phyloP scores from a whole-genome alignment of 2,797 vertebrate genomes.

The Vipera ursinii region DNA sequence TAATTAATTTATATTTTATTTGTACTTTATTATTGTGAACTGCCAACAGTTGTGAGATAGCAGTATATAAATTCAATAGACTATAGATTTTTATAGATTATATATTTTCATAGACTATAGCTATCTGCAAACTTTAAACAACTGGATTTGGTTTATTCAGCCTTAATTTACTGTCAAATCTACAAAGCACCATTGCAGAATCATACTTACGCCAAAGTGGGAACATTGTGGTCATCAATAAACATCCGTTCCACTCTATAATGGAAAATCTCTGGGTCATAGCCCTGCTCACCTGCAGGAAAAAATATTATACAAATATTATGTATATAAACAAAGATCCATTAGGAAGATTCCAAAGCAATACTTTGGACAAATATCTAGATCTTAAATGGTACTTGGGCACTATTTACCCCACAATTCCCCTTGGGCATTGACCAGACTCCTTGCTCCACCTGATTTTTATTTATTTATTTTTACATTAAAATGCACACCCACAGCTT shows the following conservation, averaged over 20 bases:
- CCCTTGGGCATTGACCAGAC: background rate
- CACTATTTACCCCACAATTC: background rate
- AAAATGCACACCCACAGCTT: background rate
- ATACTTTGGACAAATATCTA: background rate
- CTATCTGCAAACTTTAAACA: background rate
- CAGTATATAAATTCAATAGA: background rate
- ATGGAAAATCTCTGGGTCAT: conserved; percentile 90
- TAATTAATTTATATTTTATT: background rate
- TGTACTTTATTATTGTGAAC: background rate
- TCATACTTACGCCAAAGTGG: conserved; percentile 82
- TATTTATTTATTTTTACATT: background rate
- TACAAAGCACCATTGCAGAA: background rate
- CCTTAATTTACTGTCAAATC: background rate
- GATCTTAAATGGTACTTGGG: background rate
- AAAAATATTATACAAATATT: background rate
- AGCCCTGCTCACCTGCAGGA: conserved; percentile 86
- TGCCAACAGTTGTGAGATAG: background rate
- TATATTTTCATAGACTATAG: background rate
- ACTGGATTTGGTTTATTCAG: background rate
- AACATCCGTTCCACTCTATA: conserved; percentile 86
- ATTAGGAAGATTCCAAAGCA: background rate
- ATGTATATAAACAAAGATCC: background rate
- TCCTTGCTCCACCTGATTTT: background rate
- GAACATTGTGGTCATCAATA: conserved; percentile 95
- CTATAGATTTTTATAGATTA: background rate